Base-by-base conservation (phyloP, 2,113 vertebrate species). In the Aviceda subcristata region DNA sequence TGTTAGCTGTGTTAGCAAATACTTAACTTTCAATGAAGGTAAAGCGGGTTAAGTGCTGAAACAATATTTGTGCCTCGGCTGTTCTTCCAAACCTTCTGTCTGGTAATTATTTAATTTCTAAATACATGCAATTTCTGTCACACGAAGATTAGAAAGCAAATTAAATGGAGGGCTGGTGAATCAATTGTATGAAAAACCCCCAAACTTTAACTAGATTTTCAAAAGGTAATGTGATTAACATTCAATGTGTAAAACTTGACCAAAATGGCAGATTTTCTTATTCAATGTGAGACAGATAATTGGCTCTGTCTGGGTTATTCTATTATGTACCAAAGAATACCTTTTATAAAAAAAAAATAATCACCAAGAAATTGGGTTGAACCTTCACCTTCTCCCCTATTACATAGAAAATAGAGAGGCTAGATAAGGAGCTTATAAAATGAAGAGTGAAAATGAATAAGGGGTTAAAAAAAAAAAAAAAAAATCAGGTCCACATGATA, bases 301-400 rank as follows among this genome's bases (percentile, higher is more conserved):
- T 97, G 92, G 43, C 38, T 79, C 84, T 91, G 56, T 80, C 77
- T 85, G 93, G 41, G 23, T 93, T 97, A 86, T 88, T 88, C 74
- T 89, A 88, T 87, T 91, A 73, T 96, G 74, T 84, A 69, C 51
- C 41, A 66, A 93, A 96, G 67, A 97, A 94, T 94, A 79, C 51
- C 39, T 88, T 93, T 95, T 57, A 94, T 96, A 12, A 77, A 90
- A 92, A 94, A 89, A 85, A 78, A 97, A 94, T 90, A 91, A 92
- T 96, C 69, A 81, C 73, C 67, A 90, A 92, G 71, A 90, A 93
- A 94, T 88, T 86, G 74, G 89, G 59, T 90, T 93, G 88, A 96
- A 86, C 55, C 27, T 75, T 96, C 88, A 95, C 90, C 94, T 96
- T 95, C 45, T 90, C 24, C 23, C 30, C 51, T 88, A 32, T 93